These are phyloP conservation scores for Caradrina clavipalpis DNA, from an alignment of 2,888 invertebrate species.

Conservation along the genomic window DNA sequence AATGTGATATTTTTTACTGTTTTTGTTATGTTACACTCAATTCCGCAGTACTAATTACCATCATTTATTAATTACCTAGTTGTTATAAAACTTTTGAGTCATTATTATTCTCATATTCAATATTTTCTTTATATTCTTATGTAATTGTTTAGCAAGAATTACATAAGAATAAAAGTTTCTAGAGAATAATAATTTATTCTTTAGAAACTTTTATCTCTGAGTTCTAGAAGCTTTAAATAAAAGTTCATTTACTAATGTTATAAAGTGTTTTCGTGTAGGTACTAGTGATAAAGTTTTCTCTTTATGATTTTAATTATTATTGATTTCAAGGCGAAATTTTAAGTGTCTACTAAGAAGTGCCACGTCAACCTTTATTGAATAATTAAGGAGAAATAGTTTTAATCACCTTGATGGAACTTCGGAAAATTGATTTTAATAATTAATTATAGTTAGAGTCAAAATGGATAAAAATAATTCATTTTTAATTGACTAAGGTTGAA, in stretches of 20 bases:
- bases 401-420: conserved; percentile 15
- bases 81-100: no score
- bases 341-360: conserved; percentile 6
- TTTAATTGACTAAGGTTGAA: conserved; percentile 20
- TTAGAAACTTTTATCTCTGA: not conserved
- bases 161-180: no score
- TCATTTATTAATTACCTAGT: not conserved
- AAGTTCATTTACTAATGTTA: not conserved
- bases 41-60: not conserved
- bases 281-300: conserved; percentile 4
- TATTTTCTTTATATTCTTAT: no score
- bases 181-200: no score
- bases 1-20: not conserved
- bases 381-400: conserved; percentile 9
- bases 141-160: no score
- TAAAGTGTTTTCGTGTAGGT: not conserved
- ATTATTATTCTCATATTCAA: no score
- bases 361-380: conserved; percentile 6
- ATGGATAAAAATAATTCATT: conserved; percentile 15
- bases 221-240: not conserved
- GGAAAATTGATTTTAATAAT: conserved; percentile 43
- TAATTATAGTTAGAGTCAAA: conserved; percentile 29
- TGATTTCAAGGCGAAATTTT: conserved; percentile 13
- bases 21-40: not conserved
- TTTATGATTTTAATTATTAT: not conserved